Conservation (phyloP, 37 sponge, comb jelly and placozoan genomes). For the Axinella damicornis region DNA sequence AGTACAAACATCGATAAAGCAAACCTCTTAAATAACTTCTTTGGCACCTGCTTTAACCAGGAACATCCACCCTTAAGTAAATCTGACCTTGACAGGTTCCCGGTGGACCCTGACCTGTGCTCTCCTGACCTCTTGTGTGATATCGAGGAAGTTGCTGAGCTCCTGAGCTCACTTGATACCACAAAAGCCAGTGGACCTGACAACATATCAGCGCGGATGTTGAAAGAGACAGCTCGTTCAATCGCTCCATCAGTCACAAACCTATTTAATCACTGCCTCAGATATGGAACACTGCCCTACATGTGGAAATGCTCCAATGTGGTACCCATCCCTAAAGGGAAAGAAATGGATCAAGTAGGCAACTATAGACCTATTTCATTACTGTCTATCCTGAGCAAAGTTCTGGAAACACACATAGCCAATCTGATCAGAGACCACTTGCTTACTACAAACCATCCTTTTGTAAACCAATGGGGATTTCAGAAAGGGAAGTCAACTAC, state of each 20-base stretch:
- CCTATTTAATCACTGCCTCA: slow-evolving; percentile 1
- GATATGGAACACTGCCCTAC: neutral
- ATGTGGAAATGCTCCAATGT: slow-evolving; percentile 10
- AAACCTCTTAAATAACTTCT: neutral
- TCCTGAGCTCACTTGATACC: neutral
- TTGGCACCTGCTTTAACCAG: neutral
- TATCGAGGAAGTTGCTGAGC: neutral
- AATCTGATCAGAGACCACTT: too few relatives aligned
- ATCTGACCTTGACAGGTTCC: neutral
- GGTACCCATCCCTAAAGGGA: neutral
- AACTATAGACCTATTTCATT: too few relatives aligned
- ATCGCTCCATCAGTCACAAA: neutral
- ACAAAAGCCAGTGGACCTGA: slow-evolving; percentile 12
- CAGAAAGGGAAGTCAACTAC: too few relatives aligned
- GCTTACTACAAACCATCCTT: too few relatives aligned
- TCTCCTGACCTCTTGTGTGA: neutral
- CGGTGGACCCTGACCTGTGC: neutral
- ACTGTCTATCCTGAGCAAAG: too few relatives aligned
- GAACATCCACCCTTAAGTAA: neutral
- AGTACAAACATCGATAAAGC: neutral
- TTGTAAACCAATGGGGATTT: too few relatives aligned
- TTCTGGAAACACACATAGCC: too few relatives aligned
- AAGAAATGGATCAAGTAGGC: too few relatives aligned
- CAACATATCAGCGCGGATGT: slow-evolving; percentile 1
- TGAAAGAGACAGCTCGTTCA: slow-evolving; percentile 1